Base-by-base conservation (phyloP, 1,140 invertebrate genomes). In the Pseudomyrmex pallidus region DNA sequence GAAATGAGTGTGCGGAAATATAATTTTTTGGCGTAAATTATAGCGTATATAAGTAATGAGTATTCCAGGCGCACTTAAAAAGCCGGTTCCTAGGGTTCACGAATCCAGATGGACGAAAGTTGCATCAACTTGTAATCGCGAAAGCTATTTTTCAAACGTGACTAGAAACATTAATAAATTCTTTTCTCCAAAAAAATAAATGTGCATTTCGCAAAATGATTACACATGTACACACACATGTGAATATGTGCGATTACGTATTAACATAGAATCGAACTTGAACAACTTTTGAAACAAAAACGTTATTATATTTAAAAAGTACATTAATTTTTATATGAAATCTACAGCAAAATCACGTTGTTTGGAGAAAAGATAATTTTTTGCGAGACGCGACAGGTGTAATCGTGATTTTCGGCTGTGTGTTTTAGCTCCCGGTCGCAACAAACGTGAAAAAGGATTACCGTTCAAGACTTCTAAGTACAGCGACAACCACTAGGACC, bases 1-100 rank as follows among this genome's bases (percentile, higher is more conserved):
- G 25, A 82, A 82, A 82, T 82, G 70, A 74, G 78, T 63, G 54
- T 74, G 70, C 35, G 74, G 78, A 52, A 82, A 82, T 74, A 52
- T 82, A 82, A 82, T 82, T 74, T 82, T 74, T 74, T 48, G 78
- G 78, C 72, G 61, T 48, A 63, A 82, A 82, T 82, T 74, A 64
- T 48, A 52, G 78, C 62, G 9, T 48, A 57, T 52, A 52, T 52
- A 52, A 17, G 78, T 82, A 82, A 54, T 66, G 50, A 62, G 70
- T n/a, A 13, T 25, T 46, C 48, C 12, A 25, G 10, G 17, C n/a
- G 35, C 35, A 35, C 35, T 35, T 35, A 35, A 52, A 82, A 82
- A 74, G 56, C 7, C 44, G 57, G 70, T 80, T 50, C 35, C 20
- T 70, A 66, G n/a, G n/a, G 48, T 68, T 70, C 72, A 80, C 17